Evolutionary conservation across 1,140 invertebrate species (phyloP).

Genomic region (Arctopsyche grandis): DNA sequence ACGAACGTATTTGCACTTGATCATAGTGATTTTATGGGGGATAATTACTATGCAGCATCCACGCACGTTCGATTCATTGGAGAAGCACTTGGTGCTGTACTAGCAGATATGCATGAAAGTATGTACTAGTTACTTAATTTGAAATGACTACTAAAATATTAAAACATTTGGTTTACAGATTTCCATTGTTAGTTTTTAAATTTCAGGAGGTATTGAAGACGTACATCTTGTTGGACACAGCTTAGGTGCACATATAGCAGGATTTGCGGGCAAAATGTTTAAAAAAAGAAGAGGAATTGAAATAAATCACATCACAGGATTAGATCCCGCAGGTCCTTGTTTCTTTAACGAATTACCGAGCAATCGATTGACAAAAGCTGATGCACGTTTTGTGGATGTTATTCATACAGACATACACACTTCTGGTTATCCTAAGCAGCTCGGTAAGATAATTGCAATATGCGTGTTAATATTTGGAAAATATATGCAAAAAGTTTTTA

Average conservation of each 20-base stretch:
- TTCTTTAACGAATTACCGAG: conserved; percentile 66
- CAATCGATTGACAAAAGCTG: conserved; percentile 65
- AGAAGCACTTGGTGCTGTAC: conserved; percentile 56
- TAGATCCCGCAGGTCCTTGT: conserved; percentile 77
- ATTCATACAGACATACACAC: conserved; percentile 79
- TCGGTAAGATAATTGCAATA: conserved; percentile 63
- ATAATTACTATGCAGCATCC: conserved; percentile 59
- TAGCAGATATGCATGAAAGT: conserved; percentile 58
- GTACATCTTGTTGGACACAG: conserved; percentile 63
- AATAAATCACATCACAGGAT: conserved; percentile 69
- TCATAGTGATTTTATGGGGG: conserved; percentile 58
- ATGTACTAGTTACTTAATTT: background rate
- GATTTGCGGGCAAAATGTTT: conserved; percentile 63
- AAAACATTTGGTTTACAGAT: too few relatives aligned
- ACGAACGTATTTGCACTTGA: conserved; percentile 60
- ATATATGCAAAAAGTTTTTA: too few relatives aligned
- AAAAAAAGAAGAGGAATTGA: conserved; percentile 56
- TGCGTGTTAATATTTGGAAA: too few relatives aligned
- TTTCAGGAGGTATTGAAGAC: conserved; percentile 56
- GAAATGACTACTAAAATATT: too few relatives aligned
- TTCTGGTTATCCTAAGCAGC: conserved; percentile 73
- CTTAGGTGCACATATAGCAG: conserved; percentile 67
- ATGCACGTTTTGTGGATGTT: conserved; percentile 75
- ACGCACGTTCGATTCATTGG: conserved; percentile 62
- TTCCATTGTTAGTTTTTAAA: background rate